phyloP scores from a whole-genome alignment of 2,888 invertebrate species.

The Heliconius ethilla region DNA sequence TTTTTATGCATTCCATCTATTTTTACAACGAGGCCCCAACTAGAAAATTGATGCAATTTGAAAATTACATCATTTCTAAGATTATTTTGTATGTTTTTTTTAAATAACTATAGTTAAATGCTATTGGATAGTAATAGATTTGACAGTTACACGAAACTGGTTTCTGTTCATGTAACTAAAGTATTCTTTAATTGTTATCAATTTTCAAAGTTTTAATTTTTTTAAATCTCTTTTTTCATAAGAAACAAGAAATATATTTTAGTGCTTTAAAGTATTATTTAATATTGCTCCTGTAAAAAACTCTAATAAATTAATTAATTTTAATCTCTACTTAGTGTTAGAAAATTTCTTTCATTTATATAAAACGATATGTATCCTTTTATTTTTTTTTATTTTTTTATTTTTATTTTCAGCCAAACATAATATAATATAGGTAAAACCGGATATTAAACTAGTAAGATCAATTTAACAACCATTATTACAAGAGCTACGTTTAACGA shows the following conservation, averaged over 20 bases:
- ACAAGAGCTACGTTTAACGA: not conserved
- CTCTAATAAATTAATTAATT: too few relatives aligned
- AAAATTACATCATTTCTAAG: constrained; percentile 20
- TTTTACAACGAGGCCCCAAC: constrained; percentile 10
- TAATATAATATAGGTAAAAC: not conserved
- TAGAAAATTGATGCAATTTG: constrained; percentile 29
- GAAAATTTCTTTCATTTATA: too few relatives aligned
- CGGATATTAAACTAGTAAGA: not conserved
- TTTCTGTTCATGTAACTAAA: too few relatives aligned
- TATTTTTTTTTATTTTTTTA: too few relatives aligned
- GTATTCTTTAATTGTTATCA: too few relatives aligned
- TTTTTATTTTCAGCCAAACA: not conserved
- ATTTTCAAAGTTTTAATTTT: not conserved
- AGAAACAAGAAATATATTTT: too few relatives aligned
- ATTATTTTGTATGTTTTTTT: not conserved
- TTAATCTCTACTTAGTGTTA: too few relatives aligned
- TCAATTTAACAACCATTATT: not conserved
- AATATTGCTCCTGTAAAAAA: too few relatives aligned
- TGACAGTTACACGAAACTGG: not conserved
- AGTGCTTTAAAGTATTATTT: too few relatives aligned
- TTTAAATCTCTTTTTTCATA: too few relatives aligned
- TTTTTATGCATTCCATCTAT: constrained; percentile 23
- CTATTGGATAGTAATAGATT: not conserved
- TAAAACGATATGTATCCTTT: not conserved
- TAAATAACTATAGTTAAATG: not conserved